Evolutionary conservation across 2,113 vertebrate species (phyloP).

Genomic region (Nycticorax nycticorax): DNA sequence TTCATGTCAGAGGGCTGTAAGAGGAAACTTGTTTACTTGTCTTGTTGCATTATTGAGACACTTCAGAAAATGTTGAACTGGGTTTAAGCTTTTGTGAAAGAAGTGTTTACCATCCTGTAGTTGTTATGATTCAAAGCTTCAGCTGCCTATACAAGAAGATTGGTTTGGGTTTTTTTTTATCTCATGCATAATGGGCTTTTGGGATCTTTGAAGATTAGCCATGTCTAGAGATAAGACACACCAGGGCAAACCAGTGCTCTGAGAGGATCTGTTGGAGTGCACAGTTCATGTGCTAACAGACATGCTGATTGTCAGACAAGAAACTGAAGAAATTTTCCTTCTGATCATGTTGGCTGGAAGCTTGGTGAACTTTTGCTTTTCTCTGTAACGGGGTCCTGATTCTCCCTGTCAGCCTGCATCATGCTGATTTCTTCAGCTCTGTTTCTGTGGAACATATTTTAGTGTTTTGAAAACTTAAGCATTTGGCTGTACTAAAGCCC

Average conservation of each 20-base stretch:
- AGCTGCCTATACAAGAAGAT: background rate
- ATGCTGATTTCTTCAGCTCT: background rate
- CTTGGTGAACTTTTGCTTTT: background rate
- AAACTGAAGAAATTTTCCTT: background rate
- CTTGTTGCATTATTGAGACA: background rate
- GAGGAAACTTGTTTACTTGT: background rate
- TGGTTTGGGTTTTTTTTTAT: background rate
- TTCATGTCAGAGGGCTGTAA: background rate
- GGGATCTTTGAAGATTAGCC: background rate
- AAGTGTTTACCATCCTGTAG: background rate
- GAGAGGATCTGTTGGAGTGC: background rate
- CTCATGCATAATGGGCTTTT: background rate
- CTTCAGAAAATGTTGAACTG: background rate
- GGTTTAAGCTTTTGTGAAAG: background rate
- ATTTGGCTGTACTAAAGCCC: background rate
- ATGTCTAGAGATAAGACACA: background rate
- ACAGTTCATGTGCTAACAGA: background rate
- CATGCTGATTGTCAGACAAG: background rate
- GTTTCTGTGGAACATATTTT: background rate
- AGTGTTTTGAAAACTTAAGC: background rate
- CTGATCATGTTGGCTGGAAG: background rate
- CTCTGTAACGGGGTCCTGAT: background rate
- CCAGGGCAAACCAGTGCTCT: background rate
- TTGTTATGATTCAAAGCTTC: background rate
- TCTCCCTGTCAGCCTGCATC: background rate